Conservation (phyloP, 35 echinoderm and acorn worm genomes). For the Chiridota heheva region DNA sequence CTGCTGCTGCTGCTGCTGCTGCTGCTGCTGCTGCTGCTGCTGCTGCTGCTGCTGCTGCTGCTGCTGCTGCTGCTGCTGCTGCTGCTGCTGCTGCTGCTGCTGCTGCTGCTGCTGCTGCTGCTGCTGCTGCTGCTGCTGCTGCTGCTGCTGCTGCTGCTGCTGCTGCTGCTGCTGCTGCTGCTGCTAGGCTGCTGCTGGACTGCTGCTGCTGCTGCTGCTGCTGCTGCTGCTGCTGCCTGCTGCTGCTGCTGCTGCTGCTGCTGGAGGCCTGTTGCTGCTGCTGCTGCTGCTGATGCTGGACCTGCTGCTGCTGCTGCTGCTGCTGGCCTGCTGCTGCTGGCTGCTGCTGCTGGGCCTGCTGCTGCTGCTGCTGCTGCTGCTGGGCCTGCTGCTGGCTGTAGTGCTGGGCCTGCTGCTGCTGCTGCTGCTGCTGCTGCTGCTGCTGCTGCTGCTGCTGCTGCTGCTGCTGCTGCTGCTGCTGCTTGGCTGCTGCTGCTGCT, state of each 20-base stretch:
- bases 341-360: background rate
- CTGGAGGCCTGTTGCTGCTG: background rate
- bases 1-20: background rate
- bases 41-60: slow-evolving; percentile 1
- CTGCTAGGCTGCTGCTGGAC: too few relatives aligned
- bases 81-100: slow-evolving; percentile 7
- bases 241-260: background rate
- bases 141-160: background rate
- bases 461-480: too few relatives aligned
- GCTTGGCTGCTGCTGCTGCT: too few relatives aligned
- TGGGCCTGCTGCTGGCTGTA: too few relatives aligned
- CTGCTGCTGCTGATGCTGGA: background rate
- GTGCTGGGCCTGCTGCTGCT: too few relatives aligned
- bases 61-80: slow-evolving; percentile 7
- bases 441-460: too few relatives aligned
- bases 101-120: slow-evolving; percentile 7
- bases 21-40: slow-evolving; percentile 6
- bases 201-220: too few relatives aligned
- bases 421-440: too few relatives aligned
- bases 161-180: background rate
- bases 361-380: too few relatives aligned
- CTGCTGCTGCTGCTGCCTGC: too few relatives aligned
- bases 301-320: background rate
- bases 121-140: slow-evolving; percentile 6
- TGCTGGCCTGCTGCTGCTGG: background rate